Evolutionary conservation across 2,797 vertebrate genomes (phyloP), one percentile per base, ranked within the genome.

Genomic region (Euphonia xanthogaster): DNA sequence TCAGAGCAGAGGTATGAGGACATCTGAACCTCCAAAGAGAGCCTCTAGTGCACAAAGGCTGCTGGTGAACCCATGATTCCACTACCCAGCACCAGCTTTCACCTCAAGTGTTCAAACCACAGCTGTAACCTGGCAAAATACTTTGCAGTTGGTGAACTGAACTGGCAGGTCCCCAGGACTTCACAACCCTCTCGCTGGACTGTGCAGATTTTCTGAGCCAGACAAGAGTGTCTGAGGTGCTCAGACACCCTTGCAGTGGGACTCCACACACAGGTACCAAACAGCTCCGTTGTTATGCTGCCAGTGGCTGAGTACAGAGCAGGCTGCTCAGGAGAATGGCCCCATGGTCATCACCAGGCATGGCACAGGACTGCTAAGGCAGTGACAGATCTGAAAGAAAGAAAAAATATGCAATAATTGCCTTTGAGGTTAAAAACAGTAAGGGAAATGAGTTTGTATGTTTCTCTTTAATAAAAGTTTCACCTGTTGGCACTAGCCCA

Each of bases 381-480:
- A 87, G 65, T 12, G 39, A 66, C 35, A 39, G 18, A 77, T 2
- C 85, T 93, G 83, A 22, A 90, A 86, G 87, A 82, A 93, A 53
- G 13, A 76, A 73, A 1, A 89, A 86, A 68, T 13, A 91, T 24
- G 3, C 16, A 94, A 0, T 50, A 61, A 73, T 35, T 89, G 31
- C 61, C 30, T 51, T 65, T 24, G 35, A 54, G 12, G 17, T 57
- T 91, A 74, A 72, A 83, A 88, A 66, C 35, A 62, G 12, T 22
- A 78, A 7, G 12, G 24, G 13, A 83, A 83, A 58, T 50, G 3
- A 88, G n/a, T 39, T 40, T 78, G 21, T 12, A 11, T 33, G 27
- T 48, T 93, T 93, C 70, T 66, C 22, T 82, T 78, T 78, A 87
- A 75, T 45, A 86, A 80, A 90, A 67, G 23, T 31, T 82, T 91